These are phyloP conservation scores for Rhinopomastus cyanomelas DNA, from an alignment of 2,113 vertebrate species.

Conservation along the genomic window DNA sequence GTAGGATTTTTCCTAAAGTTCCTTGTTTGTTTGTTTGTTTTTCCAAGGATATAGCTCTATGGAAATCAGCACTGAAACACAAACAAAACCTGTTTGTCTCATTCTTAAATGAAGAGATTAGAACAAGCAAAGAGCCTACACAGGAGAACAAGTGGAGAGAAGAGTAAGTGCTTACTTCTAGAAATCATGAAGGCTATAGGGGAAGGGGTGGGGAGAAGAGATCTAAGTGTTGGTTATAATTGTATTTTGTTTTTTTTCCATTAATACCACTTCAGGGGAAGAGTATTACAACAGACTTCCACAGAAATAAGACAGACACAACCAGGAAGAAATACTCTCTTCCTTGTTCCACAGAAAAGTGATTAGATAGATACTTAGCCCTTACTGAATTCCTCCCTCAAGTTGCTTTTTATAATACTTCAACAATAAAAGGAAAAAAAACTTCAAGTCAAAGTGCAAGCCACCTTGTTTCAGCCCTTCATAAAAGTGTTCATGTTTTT, in stretches of 20 bases:
- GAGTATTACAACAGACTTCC: not conserved
- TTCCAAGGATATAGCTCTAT: not conserved
- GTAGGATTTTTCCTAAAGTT: slow-evolving; percentile 13
- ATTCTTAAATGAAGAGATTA: not conserved
- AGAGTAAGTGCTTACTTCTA: not conserved
- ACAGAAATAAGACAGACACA: too few relatives aligned
- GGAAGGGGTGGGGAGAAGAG: not conserved
- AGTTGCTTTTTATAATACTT: slow-evolving; percentile 25
- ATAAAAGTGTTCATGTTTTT: slow-evolving; percentile 28
- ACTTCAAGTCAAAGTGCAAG: slow-evolving; percentile 61
- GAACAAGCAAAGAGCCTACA: not conserved
- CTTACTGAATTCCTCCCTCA: slow-evolving; percentile 11
- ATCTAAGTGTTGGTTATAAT: not conserved
- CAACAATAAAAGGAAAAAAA: not conserved
- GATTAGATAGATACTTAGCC: not conserved
- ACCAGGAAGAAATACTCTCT: not conserved
- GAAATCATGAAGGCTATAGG: not conserved
- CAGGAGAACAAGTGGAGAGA: not conserved
- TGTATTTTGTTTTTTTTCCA: not conserved
- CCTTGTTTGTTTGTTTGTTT: not conserved
- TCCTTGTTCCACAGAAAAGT: not conserved
- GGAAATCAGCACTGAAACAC: not conserved
- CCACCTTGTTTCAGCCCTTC: slow-evolving; percentile 52
- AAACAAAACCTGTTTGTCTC: not conserved
- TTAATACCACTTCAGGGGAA: not conserved